A percentile compares a stretch with the other conserved stretches of the same genome.
These are phyloP conservation scores for Agrotis puta DNA, from an alignment of 2,888 invertebrate species.

Conservation along the genomic window DNA sequence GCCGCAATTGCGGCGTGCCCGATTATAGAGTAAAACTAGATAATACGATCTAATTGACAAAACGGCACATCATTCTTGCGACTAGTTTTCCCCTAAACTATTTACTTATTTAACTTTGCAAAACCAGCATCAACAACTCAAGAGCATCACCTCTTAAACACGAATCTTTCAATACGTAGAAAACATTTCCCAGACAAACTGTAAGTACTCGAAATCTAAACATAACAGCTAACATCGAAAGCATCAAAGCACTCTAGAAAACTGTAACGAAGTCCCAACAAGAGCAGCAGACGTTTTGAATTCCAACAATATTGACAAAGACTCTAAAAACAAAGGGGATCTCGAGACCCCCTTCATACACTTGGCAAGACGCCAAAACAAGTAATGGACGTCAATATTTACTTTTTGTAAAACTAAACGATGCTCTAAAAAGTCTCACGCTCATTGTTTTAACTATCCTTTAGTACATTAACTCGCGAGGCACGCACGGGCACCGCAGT, in stretches of 20 bases:
- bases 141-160: too few relatives aligned
- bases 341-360: conserved; percentile 73
- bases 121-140: not conserved
- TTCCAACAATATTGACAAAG: conserved; percentile 72
- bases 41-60: too few relatives aligned
- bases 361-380: conserved; percentile 71
- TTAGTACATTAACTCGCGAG: not conserved
- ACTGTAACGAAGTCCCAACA: conserved; percentile 65
- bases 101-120: not conserved
- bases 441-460: conserved; percentile 50
- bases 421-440: conserved; percentile 50
- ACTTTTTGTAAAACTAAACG: conserved; percentile 61
- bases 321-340: conserved; percentile 68
- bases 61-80: too few relatives aligned
- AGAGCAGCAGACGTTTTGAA: conserved; percentile 65
- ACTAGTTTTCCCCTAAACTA: not conserved
- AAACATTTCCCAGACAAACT: not conserved
- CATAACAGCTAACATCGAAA: conserved; percentile 9
- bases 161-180: not conserved
- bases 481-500: too few relatives aligned
- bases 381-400: conserved; percentile 65
- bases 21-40: too few relatives aligned
- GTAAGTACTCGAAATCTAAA: not conserved
- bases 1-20: too few relatives aligned
- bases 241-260: conserved; percentile 56